Evolutionary conservation across 2,113 vertebrate genomes (phyloP).

Genomic region (Boulengeromyrus knoepffleri): DNA sequence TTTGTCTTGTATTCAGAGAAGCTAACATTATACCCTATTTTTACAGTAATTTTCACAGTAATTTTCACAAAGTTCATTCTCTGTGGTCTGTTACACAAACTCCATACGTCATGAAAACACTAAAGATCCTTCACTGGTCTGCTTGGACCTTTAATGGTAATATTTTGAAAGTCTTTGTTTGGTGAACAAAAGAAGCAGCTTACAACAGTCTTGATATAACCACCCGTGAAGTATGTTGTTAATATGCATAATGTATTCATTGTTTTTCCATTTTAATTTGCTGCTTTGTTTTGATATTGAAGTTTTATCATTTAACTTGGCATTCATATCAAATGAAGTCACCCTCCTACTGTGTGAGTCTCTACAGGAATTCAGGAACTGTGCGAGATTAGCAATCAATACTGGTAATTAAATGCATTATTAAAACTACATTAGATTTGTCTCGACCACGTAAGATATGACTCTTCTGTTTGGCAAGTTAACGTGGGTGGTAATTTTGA

Average conservation of each 20-base stretch:
- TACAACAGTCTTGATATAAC: background rate
- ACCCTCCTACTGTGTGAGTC: conserved; percentile 17
- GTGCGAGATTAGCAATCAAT: conserved; percentile 22
- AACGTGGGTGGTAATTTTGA: conserved; percentile 6
- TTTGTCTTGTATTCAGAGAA: background rate
- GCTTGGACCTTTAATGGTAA: background rate
- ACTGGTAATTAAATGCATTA: conserved; percentile 17
- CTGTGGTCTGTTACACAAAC: background rate
- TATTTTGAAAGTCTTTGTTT: background rate
- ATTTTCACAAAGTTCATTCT: background rate
- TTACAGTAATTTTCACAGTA: background rate
- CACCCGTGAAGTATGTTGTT: background rate
- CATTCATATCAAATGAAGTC: conserved; percentile 20
- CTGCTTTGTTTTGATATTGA: conserved; percentile 6
- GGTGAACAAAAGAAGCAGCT: background rate
- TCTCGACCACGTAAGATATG: conserved; percentile 1
- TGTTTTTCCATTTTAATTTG: conserved; percentile 19
- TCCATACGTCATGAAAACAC: background rate
- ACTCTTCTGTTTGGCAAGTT: background rate
- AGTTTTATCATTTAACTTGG: conserved; percentile 18
- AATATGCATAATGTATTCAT: conserved; percentile 21
- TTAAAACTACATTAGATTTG: conserved; percentile 15
- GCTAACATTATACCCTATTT: background rate
- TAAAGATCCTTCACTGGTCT: background rate
- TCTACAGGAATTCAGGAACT: conserved; percentile 21